Conservation (phyloP, 2,113 vertebrate genomes). For the Lontra canadensis region DNA sequence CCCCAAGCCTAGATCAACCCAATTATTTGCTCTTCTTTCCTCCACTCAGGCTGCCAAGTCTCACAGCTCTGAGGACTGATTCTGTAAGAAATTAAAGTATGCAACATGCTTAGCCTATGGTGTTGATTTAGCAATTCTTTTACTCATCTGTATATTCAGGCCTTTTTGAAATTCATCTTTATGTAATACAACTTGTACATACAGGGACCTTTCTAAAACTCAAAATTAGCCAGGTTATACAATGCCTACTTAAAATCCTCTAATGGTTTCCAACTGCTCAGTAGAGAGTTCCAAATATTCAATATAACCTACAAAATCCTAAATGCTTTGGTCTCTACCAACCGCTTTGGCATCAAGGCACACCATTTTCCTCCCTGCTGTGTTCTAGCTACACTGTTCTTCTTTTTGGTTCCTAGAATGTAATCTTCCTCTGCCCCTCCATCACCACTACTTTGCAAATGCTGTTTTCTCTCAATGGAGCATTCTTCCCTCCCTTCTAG, state of each 20-base stretch:
- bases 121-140: neutral
- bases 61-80: neutral
- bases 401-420: constrained; percentile 4
- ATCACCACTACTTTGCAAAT: neutral
- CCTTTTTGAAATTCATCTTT: neutral
- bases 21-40: neutral
- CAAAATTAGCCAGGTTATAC: neutral
- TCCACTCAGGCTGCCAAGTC: neutral
- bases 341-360: neutral
- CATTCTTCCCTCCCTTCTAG: neutral
- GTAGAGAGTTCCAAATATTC: neutral
- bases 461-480: neutral
- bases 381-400: neutral
- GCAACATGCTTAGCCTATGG: neutral
- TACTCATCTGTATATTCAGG: neutral
- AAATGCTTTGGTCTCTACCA: neutral
- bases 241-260: neutral
- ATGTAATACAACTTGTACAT: neutral
- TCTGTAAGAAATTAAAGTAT: neutral
- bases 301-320: neutral
- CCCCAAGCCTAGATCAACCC: neutral
- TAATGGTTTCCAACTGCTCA: neutral
- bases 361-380: neutral
- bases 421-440: neutral
- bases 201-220: constrained; percentile 22